Evolutionary conservation across 2,888 invertebrate genomes (phyloP).

Genomic region (Brachyopa scutellaris): DNA sequence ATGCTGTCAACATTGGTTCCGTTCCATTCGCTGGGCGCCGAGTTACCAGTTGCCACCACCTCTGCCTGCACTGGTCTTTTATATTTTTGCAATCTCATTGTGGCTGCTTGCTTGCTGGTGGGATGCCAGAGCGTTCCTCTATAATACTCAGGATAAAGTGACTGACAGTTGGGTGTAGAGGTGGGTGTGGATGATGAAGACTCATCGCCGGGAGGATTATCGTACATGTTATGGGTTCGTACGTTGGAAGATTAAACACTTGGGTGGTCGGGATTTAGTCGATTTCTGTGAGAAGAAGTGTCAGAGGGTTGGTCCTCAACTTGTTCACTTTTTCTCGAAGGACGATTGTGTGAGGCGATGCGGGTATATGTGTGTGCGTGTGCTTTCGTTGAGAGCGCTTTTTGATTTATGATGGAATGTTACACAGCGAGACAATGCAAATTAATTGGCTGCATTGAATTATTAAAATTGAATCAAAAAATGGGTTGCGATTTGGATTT

Average conservation of each 20-base stretch:
- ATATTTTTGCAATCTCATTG: slow-evolving; percentile 56
- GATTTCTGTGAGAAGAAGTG: slow-evolving; percentile 40
- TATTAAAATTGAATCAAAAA: slow-evolving; percentile 69
- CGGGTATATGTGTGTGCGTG: not conserved
- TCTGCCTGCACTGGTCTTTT: not conserved
- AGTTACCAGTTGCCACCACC: slow-evolving; percentile 26
- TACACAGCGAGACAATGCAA: slow-evolving; percentile 54
- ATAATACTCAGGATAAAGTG: slow-evolving; percentile 45
- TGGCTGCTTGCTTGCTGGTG: slow-evolving; percentile 24
- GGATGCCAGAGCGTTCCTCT: slow-evolving; percentile 40
- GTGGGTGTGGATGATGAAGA: slow-evolving; percentile 59
- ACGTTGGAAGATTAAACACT: slow-evolving; percentile 68
- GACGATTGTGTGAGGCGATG: not conserved
- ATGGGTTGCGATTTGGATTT: slow-evolving; percentile 33
- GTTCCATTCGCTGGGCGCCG: slow-evolving; percentile 47
- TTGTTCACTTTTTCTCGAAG: slow-evolving; percentile 41
- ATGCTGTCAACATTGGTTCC: slow-evolving; percentile 73
- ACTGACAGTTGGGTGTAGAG: slow-evolving; percentile 65
- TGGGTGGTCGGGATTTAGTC: slow-evolving; percentile 61
- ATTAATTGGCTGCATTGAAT: slow-evolving; percentile 62
- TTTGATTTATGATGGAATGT: slow-evolving; percentile 70
- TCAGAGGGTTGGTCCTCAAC: slow-evolving; percentile 39
- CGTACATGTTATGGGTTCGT: slow-evolving; percentile 48
- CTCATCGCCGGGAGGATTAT: slow-evolving; percentile 67
- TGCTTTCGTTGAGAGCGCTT: slow-evolving; percentile 27